Evolutionary conservation across 1,140 invertebrate genomes (phyloP), one percentile per base, ranked within the genome.

Genomic region (Microplitis demolitor): DNA sequence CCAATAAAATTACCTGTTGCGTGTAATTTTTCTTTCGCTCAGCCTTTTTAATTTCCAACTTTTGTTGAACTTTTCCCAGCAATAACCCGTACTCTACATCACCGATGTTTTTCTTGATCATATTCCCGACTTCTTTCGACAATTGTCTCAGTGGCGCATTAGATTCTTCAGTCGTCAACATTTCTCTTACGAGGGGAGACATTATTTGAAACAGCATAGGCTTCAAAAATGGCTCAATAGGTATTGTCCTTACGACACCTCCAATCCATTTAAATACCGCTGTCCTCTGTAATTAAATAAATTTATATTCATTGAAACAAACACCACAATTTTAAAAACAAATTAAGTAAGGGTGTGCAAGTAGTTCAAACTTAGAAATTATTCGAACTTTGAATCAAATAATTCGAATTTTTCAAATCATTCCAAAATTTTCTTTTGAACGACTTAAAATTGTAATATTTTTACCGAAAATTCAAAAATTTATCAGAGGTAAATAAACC

Each of bases 251-350:
- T 16, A 88, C 79, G 9, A 94, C 75, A 1, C 91, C 92, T 37
- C 91, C 93, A n/a, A 93, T 89, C 84, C 91, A 94, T 74, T 93
- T 92, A 70, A 94, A 94, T 14, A 92, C 87, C 68, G 90, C 88
- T 13, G 84, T 88, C 73, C 93, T 87, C 92, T 93, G 71, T 0
- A 79, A 78, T 24, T 33, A 62, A 61, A 80, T 76, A 71, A 72
- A 24, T 8, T 33, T 11, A 31, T 1, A 33, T 60, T 9, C 34
- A 8, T 60, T 9, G 8, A 24, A 34, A 24, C 9, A 11, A 60
- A 6, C 14, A 33, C 4, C 0, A 62, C 8, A 62, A 13, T 37
- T 39, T 62, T 1, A 9, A 4, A 37, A 60, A 13, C 5, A 58
- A 63, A 37, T 63, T 37, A 33, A 37, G 4, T 16, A 8, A 60